Conservation (phyloP, 2,888 invertebrate species). For the Sphaeridia pumilis region DNA sequence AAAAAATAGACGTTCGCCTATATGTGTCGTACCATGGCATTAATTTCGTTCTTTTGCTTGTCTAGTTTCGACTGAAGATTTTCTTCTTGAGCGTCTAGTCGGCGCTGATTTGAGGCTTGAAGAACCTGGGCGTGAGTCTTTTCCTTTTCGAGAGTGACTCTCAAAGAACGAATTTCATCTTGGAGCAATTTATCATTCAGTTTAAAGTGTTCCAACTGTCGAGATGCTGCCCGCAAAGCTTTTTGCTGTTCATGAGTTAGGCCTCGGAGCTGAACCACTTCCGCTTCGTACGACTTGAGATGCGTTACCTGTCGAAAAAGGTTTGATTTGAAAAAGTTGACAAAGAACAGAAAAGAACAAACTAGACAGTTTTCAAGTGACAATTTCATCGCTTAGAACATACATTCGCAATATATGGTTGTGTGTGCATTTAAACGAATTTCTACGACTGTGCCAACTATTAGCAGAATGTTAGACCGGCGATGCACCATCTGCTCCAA, state of each 20-base stretch:
- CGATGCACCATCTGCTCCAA: no score
- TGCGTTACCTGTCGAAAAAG: conserved; percentile 41
- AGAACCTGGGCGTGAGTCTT: conserved; percentile 36
- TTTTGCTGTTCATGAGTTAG: conserved; percentile 50
- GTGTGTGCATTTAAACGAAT: no score
- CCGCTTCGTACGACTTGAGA: conserved; percentile 47
- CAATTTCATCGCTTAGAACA: no score
- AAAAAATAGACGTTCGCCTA: not conserved
- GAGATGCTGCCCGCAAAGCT: conserved; percentile 45
- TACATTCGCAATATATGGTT: no score
- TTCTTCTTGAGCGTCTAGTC: conserved; percentile 34
- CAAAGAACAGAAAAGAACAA: not conserved
- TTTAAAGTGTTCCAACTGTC: conserved; percentile 49
- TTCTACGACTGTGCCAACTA: no score
- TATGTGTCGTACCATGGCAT: conserved; percentile 22
- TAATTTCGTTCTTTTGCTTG: conserved; percentile 43
- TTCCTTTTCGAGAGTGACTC: conserved; percentile 44
- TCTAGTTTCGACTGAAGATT: conserved; percentile 38
- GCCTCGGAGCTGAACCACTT: conserved; percentile 48
- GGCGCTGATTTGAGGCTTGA: conserved; percentile 31
- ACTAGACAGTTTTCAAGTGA: no score
- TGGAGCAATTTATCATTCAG: conserved; percentile 47
- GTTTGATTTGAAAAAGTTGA: not conserved
- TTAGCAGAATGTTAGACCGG: no score
- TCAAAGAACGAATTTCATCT: conserved; percentile 39